These are phyloP conservation scores for Lamellibrachia columna DNA, from an alignment of 2,888 invertebrate species.

Conservation along the genomic window DNA sequence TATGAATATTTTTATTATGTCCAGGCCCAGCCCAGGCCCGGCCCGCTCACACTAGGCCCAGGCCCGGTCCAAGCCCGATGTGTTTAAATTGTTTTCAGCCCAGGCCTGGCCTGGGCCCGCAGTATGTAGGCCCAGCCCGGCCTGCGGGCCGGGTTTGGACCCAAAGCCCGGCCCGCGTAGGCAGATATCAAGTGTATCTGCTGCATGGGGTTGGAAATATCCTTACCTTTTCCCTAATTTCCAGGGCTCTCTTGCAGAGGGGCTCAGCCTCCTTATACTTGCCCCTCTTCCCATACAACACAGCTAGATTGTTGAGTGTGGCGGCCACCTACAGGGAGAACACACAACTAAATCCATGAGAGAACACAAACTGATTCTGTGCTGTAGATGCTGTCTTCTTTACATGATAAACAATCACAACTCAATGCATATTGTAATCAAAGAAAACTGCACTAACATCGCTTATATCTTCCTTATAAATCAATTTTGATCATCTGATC, in stretches of 20 bases:
- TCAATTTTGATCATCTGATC: not conserved
- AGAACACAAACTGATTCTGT: not conserved
- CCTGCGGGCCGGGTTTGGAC: too few relatives aligned
- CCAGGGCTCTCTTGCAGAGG: slow-evolving; percentile 95
- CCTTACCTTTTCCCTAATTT: slow-evolving; percentile 89
- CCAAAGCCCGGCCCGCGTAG: not conserved
- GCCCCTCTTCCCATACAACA: slow-evolving; percentile 97
- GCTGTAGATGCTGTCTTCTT: not conserved
- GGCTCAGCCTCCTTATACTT: slow-evolving; percentile 93
- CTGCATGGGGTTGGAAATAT: not conserved
- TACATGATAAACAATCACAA: not conserved
- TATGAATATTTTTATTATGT: too few relatives aligned
- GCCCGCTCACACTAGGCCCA: too few relatives aligned
- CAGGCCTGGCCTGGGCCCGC: too few relatives aligned
- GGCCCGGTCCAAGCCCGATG: too few relatives aligned
- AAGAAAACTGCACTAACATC: not conserved
- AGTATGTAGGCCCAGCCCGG: too few relatives aligned
- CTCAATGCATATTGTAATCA: not conserved
- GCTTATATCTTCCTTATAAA: not conserved
- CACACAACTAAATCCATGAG: not conserved
- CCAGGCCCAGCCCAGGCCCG: too few relatives aligned
- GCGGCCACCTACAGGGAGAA: slow-evolving; percentile 79
- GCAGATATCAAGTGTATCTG: not conserved
- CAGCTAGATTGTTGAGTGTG: slow-evolving; percentile 97
- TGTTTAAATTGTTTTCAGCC: too few relatives aligned